Conservation (phyloP, 1,140 invertebrate species). For the Bombus breviceps region DNA sequence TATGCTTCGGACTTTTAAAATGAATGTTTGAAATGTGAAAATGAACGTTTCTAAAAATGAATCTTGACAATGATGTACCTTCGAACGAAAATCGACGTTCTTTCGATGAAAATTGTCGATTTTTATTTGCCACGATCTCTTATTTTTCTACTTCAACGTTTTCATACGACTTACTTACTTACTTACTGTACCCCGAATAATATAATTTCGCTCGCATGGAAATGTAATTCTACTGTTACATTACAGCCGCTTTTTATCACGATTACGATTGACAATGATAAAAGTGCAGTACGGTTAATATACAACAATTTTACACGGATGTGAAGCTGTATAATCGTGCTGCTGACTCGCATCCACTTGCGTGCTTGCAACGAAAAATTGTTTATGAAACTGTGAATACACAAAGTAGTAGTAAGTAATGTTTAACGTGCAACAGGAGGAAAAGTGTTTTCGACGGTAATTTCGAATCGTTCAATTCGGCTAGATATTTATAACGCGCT, state of each 20-base stretch:
- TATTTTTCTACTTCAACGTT: background rate
- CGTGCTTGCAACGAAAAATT: slow-evolving; percentile 6
- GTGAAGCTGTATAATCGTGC: background rate
- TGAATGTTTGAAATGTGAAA: background rate
- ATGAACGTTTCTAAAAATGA: background rate
- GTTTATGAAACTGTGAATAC: slow-evolving; percentile 18
- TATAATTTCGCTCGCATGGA: no score
- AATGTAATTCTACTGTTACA: background rate
- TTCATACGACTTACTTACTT: no score
- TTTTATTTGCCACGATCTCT: background rate
- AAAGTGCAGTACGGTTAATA: background rate
- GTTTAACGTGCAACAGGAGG: background rate
- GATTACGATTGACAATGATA: background rate
- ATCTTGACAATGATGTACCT: background rate
- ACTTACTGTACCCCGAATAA: no score
- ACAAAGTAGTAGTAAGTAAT: slow-evolving; percentile 3
- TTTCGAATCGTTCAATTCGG: background rate
- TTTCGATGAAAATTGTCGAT: background rate
- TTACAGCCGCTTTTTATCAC: background rate
- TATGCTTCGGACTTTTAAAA: background rate
- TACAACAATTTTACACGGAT: background rate
- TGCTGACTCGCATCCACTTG: background rate
- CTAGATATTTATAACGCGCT: no score
- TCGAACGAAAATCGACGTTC: background rate
- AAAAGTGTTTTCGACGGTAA: background rate